phyloP scores from a whole-genome alignment of 23 tunicate genomes.

The Trididemnum nubilum region DNA sequence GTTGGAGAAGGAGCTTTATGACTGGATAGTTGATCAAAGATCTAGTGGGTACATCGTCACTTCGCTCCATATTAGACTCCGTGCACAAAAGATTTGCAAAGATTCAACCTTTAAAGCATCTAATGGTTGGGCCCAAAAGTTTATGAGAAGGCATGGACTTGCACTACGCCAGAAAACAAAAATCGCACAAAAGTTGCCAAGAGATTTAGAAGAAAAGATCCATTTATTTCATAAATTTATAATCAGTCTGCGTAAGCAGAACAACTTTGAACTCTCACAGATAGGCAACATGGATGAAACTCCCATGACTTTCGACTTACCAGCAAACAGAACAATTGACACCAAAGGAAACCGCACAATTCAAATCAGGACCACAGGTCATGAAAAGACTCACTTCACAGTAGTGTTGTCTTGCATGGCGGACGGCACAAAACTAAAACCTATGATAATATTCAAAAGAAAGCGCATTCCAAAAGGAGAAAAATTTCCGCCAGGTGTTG shows the following conservation, averaged over 20 bases:
- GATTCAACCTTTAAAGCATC: constrained; percentile 2
- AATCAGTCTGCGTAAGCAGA: constrained; percentile 11
- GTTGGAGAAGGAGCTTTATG: constrained; percentile 1
- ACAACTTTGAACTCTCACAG: neutral
- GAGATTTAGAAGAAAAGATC: constrained; percentile 25
- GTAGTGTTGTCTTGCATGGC: constrained; percentile 25
- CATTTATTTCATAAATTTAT: neutral
- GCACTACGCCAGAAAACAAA: constrained; percentile 13
- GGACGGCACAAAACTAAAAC: constrained; percentile 18
- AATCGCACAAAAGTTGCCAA: constrained; percentile 1
- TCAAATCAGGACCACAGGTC: constrained; percentile 23
- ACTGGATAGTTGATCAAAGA: neutral
- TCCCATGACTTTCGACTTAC: constrained; percentile 40
- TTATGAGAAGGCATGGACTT: no score
- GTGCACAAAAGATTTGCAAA: neutral
- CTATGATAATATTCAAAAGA: constrained; percentile 34
- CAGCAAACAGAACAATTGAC: constrained; percentile 10
- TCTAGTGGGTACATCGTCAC: neutral
- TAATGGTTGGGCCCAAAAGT: neutral
- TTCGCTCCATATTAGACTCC: neutral
- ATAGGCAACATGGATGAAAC: constrained; percentile 48
- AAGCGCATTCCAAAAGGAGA: constrained; percentile 21
- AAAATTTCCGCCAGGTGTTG: constrained; percentile 38
- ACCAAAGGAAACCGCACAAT: constrained; percentile 7
- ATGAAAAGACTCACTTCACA: constrained; percentile 32